A percentile compares a stretch with the other conserved stretches of the same genome.
Conservation (phyloP, 2,888 invertebrate genomes). For the Drosophila anomalata region DNA sequence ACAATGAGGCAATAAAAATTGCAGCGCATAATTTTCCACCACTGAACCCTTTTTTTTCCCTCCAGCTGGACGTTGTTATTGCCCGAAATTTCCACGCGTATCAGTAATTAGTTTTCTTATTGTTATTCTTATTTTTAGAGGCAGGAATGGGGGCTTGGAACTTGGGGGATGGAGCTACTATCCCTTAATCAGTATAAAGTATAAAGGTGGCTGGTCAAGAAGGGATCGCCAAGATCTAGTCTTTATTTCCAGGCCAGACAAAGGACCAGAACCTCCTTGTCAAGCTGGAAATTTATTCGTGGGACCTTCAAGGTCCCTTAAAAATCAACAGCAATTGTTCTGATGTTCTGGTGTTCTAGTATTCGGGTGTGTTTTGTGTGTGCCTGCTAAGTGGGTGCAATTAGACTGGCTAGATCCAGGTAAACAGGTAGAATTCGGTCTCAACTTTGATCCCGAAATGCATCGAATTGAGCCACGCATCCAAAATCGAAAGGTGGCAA, state of each 20-base stretch:
- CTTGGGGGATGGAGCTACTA: slow-evolving; percentile 7
- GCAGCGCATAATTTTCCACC: slow-evolving; percentile 77
- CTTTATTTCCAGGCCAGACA: not conserved
- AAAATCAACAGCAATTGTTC: slow-evolving; percentile 73
- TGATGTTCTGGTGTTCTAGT: not conserved
- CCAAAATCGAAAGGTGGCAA: slow-evolving; percentile 66
- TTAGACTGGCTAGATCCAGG: slow-evolving; percentile 63
- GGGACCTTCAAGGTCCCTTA: slow-evolving; percentile 43
- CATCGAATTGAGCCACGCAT: slow-evolving; percentile 58
- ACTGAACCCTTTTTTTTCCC: slow-evolving; percentile 63
- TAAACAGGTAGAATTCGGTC: slow-evolving; percentile 35
- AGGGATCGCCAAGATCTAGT: slow-evolving; percentile 2
- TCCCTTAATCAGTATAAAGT: slow-evolving; percentile 5
- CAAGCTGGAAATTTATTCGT: slow-evolving; percentile 68
- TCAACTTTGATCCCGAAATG: slow-evolving; percentile 42
- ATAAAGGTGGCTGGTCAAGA: not conserved
- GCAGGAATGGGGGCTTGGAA: not conserved
- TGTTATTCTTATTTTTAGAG: slow-evolving; percentile 46
- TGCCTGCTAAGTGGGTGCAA: slow-evolving; percentile 76
- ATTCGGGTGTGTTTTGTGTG: not conserved
- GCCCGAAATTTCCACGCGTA: slow-evolving; percentile 72
- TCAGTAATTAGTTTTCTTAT: slow-evolving; percentile 75
- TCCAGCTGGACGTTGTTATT: slow-evolving; percentile 14
- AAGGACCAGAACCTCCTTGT: slow-evolving; percentile 52
- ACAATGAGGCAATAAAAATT: slow-evolving; percentile 80